These are phyloP conservation scores for Clanis bilineata DNA, from an alignment of 2,888 invertebrate species.

Conservation along the genomic window DNA sequence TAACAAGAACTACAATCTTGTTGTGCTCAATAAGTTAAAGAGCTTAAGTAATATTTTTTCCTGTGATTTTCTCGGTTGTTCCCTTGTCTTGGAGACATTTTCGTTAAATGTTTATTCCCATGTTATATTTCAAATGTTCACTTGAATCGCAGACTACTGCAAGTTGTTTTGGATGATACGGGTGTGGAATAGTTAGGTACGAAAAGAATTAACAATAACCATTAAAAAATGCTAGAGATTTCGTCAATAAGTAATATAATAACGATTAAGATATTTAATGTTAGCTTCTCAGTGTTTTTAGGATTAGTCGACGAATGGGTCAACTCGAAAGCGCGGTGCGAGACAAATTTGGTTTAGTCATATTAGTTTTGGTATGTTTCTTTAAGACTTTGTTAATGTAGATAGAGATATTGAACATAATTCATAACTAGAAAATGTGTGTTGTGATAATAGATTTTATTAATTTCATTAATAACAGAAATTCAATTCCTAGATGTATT, in stretches of 20 bases:
- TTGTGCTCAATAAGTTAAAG: constrained; percentile 11
- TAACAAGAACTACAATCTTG: neutral
- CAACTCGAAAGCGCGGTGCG: constrained; percentile 69
- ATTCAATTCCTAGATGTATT: no score
- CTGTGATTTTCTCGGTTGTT: constrained; percentile 5
- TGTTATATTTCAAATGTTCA: constrained; percentile 12
- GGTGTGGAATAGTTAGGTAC: constrained; percentile 73
- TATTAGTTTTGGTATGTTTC: constrained; percentile 16
- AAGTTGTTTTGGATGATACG: constrained; percentile 70
- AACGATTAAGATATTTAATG: constrained; percentile 38
- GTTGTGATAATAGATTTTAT: neutral
- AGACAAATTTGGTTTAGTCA: constrained; percentile 68
- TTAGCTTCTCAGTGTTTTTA: constrained; percentile 82
- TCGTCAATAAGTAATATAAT: constrained; percentile 61
- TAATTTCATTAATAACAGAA: no score
- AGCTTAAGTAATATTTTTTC: constrained; percentile 12
- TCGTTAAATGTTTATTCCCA: constrained; percentile 12
- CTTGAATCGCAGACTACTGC: constrained; percentile 1
- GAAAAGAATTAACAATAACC: constrained; percentile 67
- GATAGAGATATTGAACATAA: neutral
- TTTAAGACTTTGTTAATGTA: constrained; percentile 21
- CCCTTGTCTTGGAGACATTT: constrained; percentile 13
- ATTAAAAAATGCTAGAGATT: constrained; percentile 59
- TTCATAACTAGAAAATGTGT: neutral
- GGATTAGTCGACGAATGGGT: constrained; percentile 82